A percentile compares a stretch with the other conserved stretches of the same genome.
Evolutionary conservation across 2,797 vertebrate species (phyloP).

Genomic region (Lacerta bilineata): DNA sequence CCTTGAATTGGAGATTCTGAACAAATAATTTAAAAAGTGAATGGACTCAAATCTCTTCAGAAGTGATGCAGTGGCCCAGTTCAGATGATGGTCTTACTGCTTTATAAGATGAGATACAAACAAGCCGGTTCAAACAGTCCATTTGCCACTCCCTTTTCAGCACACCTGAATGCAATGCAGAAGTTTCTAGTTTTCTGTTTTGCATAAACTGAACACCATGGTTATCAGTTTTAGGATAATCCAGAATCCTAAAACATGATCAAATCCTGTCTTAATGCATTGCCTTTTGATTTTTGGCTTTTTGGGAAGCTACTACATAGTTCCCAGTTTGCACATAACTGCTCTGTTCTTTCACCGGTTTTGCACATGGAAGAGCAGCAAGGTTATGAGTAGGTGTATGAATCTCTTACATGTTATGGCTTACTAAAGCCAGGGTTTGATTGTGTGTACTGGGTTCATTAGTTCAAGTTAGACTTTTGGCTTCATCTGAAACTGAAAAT

Average conservation of each 20-base stretch:
- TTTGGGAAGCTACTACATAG: not conserved
- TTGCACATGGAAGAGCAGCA: not conserved
- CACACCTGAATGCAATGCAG: not conserved
- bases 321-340: not conserved
- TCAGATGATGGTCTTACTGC: not conserved
- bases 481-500: not conserved
- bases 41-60: not conserved
- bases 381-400: not conserved
- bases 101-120: not conserved
- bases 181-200: conserved; percentile 7
- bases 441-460: too few relatives aligned
- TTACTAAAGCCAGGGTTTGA: not conserved
- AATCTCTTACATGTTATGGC: not conserved
- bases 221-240: not conserved
- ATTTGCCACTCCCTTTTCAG: not conserved
- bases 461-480: not conserved
- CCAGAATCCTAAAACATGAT: not conserved
- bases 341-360: not conserved
- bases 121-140: too few relatives aligned
- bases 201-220: not conserved
- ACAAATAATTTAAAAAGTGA: not conserved
- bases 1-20: not conserved
- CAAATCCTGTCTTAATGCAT: not conserved
- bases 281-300: not conserved
- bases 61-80: not conserved